Percentiles rank a stretch among this genome's conserved stretches.
phyloP scores from a whole-genome alignment of 2,888 invertebrate species.

The Noctua fimbriata region DNA sequence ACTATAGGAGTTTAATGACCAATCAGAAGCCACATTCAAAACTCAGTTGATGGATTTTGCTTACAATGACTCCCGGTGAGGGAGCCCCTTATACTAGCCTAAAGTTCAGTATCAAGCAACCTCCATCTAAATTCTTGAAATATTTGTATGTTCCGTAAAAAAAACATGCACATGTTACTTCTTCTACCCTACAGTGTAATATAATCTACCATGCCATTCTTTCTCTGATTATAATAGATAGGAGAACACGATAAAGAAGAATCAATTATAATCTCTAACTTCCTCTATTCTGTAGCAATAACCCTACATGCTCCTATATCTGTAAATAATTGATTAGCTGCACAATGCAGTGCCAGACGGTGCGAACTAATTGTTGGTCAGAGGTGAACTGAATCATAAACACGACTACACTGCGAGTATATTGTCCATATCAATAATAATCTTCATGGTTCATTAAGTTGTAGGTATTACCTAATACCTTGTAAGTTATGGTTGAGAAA shows the following conservation, averaged over 20 bases:
- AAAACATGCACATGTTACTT: too few species aligned
- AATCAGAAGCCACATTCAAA: too few species aligned
- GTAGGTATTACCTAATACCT: not conserved
- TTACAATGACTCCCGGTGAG: too few species aligned
- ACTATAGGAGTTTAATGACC: too few species aligned
- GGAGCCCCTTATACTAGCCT: too few species aligned
- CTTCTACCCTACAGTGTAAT: too few species aligned
- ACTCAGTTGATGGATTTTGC: too few species aligned
- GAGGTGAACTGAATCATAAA: constrained; percentile 36
- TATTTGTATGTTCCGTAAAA: too few species aligned
- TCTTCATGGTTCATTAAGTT: constrained; percentile 22
- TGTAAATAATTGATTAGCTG: constrained; percentile 7
- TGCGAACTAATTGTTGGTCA: constrained; percentile 36
- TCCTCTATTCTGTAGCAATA: too few species aligned
- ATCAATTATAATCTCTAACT: not conserved
- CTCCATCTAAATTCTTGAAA: too few species aligned
- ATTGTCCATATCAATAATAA: constrained; percentile 10
- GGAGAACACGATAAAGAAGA: not conserved
- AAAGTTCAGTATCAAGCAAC: too few species aligned
- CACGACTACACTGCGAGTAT: constrained; percentile 11
- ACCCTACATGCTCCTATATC: not conserved
- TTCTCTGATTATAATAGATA: not conserved
- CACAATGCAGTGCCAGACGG: constrained; percentile 26
- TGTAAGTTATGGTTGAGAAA: not conserved
- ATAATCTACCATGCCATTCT: not conserved